Evolutionary conservation across 2,113 vertebrate genomes (phyloP).

Genomic region (Laterallus jamaicensis): DNA sequence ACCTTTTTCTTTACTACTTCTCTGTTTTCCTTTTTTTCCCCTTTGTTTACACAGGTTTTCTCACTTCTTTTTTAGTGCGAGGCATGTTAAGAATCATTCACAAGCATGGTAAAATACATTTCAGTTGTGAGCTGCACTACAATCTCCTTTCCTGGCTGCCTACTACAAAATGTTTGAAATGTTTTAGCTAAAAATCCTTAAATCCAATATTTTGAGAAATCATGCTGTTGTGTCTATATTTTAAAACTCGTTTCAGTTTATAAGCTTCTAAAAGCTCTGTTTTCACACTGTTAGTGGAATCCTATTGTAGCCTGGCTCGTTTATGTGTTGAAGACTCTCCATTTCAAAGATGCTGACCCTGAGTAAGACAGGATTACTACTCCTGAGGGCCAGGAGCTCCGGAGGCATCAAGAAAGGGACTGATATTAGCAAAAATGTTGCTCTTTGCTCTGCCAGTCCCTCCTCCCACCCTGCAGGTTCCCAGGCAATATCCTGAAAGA

Average conservation of each 20-base stretch:
- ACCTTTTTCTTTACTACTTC: neutral
- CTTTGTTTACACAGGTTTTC: conserved; percentile 17
- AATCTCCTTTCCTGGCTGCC: neutral
- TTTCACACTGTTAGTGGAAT: neutral
- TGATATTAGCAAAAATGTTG: neutral
- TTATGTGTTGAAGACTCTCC: neutral
- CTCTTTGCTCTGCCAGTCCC: neutral
- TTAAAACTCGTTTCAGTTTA: neutral
- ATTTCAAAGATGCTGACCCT: neutral
- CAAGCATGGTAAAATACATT: neutral
- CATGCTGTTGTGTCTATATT: neutral
- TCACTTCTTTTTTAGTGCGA: neutral
- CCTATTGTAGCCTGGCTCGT: neutral
- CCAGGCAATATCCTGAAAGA: neutral
- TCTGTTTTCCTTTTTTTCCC: neutral
- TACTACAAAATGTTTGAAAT: neutral
- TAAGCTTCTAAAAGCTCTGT: neutral
- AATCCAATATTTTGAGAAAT: neutral
- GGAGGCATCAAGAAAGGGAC: neutral
- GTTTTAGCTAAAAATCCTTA: neutral
- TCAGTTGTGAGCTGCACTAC: neutral
- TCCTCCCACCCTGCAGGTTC: neutral
- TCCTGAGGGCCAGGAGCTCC: neutral
- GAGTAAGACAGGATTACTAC: neutral
- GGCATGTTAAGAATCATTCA: neutral